These are phyloP conservation scores for Bradypodion ventrale DNA, from an alignment of 2,797 vertebrate genomes.

Conservation along the genomic window DNA sequence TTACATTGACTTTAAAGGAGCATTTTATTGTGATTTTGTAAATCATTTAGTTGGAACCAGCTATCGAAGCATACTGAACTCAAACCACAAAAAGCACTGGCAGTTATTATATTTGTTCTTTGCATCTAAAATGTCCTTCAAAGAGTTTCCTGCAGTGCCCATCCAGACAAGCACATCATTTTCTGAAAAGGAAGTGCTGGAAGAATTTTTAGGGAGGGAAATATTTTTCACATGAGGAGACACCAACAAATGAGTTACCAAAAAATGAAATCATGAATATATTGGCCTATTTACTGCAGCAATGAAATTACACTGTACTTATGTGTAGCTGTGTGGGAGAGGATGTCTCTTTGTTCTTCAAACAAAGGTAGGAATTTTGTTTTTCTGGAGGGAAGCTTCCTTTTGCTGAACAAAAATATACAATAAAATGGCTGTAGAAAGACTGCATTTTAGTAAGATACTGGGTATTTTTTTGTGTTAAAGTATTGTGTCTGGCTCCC, in stretches of 20 bases:
- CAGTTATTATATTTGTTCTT: not conserved
- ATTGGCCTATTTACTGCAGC: not conserved
- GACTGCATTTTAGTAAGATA: not conserved
- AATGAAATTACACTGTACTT: no score
- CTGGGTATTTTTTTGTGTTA: not conserved
- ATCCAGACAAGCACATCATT: not conserved
- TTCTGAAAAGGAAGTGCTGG: not conserved
- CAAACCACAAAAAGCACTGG: not conserved
- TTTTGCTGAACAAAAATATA: not conserved
- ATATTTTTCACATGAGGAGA: not conserved
- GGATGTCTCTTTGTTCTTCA: not conserved
- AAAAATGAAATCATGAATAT: not conserved
- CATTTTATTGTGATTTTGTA: constrained; percentile 29
- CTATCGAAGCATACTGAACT: constrained; percentile 5
- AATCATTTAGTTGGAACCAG: constrained; percentile 34
- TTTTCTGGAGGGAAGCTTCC: not conserved
- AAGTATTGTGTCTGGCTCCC: no score
- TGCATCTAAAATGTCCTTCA: constrained; percentile 12
- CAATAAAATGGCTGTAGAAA: not conserved
- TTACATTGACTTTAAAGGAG: constrained; percentile 37
- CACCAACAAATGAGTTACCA: constrained; percentile 30
- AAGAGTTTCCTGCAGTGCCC: not conserved
- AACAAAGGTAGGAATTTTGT: not conserved
- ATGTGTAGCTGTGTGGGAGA: not conserved
- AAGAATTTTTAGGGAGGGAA: not conserved